Evolutionary conservation across 2,888 invertebrate species (phyloP).

Genomic region (Oscheius myriophilus): DNA sequence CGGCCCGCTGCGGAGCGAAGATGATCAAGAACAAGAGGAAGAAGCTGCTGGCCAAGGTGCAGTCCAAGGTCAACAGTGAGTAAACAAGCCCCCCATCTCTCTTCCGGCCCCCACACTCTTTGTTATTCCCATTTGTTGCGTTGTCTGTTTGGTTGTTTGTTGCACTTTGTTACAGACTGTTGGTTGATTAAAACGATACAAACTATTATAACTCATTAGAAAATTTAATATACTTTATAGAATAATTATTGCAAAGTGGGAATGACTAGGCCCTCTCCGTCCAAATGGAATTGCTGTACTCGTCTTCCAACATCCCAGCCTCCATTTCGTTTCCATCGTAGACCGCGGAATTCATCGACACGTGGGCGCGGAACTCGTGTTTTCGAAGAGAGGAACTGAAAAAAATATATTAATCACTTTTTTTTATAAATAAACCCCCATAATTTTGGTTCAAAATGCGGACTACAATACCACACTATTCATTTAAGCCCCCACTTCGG

Average conservation of each 20-base stretch:
- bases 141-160: not conserved
- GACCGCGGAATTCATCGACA: constrained; percentile 4
- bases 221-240: too few relatives aligned
- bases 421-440: too few relatives aligned
- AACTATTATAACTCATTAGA: not conserved
- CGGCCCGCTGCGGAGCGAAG: constrained; percentile 49
- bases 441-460: too few relatives aligned
- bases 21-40: constrained; percentile 53
- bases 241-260: too few relatives aligned
- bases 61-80: constrained; percentile 13
- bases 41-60: constrained; percentile 43
- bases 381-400: constrained; percentile 58
- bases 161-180: constrained; percentile 12
- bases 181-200: not conserved
- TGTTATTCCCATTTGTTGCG: constrained; percentile 11
- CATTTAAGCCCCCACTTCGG: too few relatives aligned
- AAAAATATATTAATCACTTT: not conserved
- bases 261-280: constrained; percentile 1
- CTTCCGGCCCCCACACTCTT: not conserved
- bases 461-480: too few relatives aligned
- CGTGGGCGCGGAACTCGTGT: constrained; percentile 41
- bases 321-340: not conserved
- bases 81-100: not conserved
- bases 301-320: constrained; percentile 21
- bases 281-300: constrained; percentile 1